phyloP scores from a whole-genome alignment of 2,113 vertebrate genomes.

The Cervus canadensis region DNA sequence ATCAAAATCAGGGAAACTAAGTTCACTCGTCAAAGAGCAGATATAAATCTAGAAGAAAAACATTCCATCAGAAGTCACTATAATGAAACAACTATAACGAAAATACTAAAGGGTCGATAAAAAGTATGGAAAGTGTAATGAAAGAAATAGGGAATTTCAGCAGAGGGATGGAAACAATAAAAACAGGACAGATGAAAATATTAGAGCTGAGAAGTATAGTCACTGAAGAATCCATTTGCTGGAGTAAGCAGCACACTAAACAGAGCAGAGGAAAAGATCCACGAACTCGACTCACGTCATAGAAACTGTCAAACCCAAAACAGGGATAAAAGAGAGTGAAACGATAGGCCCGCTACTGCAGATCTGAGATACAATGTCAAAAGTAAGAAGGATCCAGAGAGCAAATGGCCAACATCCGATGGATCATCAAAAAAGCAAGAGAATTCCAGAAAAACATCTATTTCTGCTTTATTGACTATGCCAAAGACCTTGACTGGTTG shows the following conservation, averaged over 20 bases:
- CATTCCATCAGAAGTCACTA: background rate
- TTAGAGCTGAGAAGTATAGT: background rate
- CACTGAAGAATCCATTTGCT: background rate
- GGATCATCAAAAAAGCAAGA: no score
- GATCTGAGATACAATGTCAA: background rate
- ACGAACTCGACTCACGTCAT: background rate
- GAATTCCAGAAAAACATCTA: no score
- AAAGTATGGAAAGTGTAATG: background rate
- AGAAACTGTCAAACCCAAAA: background rate
- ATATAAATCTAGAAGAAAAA: background rate
- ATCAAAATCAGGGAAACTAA: background rate
- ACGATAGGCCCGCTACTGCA: background rate
- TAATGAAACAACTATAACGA: no score
- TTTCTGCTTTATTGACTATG: no score
- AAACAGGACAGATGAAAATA: background rate
- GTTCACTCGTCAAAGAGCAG: background rate
- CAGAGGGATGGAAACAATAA: background rate
- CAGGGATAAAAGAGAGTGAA: background rate
- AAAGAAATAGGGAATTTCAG: background rate
- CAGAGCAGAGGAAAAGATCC: background rate
- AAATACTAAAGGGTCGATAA: no score
- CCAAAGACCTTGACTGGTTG: no score
- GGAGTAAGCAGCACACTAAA: background rate
- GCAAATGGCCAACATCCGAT: no score
- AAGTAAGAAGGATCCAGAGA: no score